phyloP scores from a whole-genome alignment of 2,797 vertebrate genomes.

The Pelodytes ibericus region DNA sequence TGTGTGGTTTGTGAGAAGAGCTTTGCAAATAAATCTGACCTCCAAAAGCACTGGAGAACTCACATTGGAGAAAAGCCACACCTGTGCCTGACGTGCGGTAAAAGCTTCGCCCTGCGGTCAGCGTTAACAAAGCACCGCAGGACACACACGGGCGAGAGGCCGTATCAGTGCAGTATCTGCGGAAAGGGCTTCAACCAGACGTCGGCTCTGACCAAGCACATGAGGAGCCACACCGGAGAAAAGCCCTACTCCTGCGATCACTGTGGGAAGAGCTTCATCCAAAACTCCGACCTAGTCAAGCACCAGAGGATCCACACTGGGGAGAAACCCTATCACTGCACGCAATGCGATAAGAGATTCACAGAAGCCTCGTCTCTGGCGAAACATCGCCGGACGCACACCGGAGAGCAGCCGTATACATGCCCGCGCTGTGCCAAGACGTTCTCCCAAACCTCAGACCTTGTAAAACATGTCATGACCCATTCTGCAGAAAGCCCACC shows the following conservation, averaged over 20 bases:
- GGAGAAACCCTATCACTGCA: conserved; percentile 34
- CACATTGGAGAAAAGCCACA: conserved; percentile 74
- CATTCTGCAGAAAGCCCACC: conserved; percentile 36
- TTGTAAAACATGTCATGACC: conserved; percentile 41
- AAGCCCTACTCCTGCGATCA: conserved; percentile 17
- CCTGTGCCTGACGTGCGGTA: conserved; percentile 71
- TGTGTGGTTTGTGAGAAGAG: conserved; percentile 37
- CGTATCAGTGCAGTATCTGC: conserved; percentile 26
- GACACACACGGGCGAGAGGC: conserved; percentile 29
- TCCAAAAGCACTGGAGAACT: conserved; percentile 67
- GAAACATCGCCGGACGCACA: conserved; percentile 16
- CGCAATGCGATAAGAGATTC: conserved; percentile 8
- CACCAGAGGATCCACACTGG: conserved; percentile 34
- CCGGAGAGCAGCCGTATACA: not conserved
- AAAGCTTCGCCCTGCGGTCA: conserved; percentile 68
- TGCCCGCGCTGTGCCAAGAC: conserved; percentile 47
- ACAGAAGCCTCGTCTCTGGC: conserved; percentile 18
- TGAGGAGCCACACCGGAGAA: conserved; percentile 14
- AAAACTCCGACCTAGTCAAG: conserved; percentile 28
- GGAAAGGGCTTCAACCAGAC: conserved; percentile 32
- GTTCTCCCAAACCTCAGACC: conserved; percentile 48
- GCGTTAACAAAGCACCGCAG: conserved; percentile 32
- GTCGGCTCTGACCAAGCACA: conserved; percentile 44
- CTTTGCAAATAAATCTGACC: conserved; percentile 57
- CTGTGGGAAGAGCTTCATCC: conserved; percentile 8